Base-by-base conservation (phyloP, 2,797 vertebrate genomes). In the Etheostoma nigrum region DNA sequence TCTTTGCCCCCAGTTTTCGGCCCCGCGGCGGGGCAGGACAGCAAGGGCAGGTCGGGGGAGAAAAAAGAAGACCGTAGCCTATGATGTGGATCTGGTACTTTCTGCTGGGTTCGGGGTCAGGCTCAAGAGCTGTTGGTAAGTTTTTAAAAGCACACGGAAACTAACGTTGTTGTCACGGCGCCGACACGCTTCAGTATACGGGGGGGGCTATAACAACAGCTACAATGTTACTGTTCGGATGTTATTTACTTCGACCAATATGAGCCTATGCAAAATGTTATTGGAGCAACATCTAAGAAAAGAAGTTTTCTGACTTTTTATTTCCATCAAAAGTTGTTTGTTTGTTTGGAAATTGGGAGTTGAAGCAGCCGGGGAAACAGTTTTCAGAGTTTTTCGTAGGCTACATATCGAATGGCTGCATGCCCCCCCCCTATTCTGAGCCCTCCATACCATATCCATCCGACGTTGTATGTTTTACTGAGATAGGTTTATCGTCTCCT, bases 71-170 rank as follows among this genome's bases (percentile, higher is more conserved):
- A 72, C 55, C 84, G 76, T 84, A 30, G 30, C 30, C 30, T 30
- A 96, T 76, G 92, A 96, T 96, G 95, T 96, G 95, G 95, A 93
- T 96, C 91, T 96, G 95, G 95, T 95, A 94, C 89, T 92, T 96
- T 63, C 90, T 96, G 86, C 95, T 96, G 48, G 94, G 95, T 89
- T 95, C 94, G 90, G 94, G 93, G 74, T 93, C 93, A 71, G 92
- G 94, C 93, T 94, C 91, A 27, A 90, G 87, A 88, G 94, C 89
- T 72, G 94, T 94, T 45, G 95, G 95, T 96, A 80, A 95, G 95
- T 95, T 21, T 67, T 63, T 8, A 4, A 67, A 86, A 71, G 69
- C 67, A 40, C 66, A 12, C 59, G 44, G 49, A 83, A 84, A 82
- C 42, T 71, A 85, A 67, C 65, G 81, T 42, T 79, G 82, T 85